These are phyloP conservation scores for Catharus minimus DNA, from an alignment of 2,113 vertebrate species.

Conservation along the genomic window DNA sequence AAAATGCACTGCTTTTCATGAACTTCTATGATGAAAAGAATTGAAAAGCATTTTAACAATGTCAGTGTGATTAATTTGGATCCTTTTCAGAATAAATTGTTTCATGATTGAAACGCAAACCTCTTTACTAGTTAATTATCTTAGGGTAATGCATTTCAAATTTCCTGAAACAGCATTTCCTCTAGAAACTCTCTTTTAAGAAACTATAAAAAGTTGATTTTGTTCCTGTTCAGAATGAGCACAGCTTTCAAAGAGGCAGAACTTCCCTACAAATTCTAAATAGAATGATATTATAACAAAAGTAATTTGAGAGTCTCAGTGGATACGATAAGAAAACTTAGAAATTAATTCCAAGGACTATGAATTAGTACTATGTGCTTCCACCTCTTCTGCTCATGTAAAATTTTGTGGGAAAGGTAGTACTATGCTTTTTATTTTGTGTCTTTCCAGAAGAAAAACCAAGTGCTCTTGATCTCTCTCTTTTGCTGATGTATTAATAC, in stretches of 20 bases:
- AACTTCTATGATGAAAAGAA: not conserved
- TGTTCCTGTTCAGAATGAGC: not conserved
- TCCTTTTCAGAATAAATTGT: not conserved
- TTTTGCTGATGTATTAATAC: not conserved
- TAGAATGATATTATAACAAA: not conserved
- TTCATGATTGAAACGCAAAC: constrained; percentile 1
- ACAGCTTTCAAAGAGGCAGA: not conserved
- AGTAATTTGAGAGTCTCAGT: not conserved
- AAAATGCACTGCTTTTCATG: not conserved
- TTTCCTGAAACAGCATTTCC: not conserved
- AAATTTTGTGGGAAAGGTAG: not conserved
- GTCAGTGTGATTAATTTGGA: not conserved
- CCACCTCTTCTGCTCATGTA: not conserved
- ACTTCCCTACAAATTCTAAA: not conserved
- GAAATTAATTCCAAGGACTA: not conserved
- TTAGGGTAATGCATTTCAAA: not conserved
- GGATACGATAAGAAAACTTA: not conserved
- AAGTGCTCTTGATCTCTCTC: not conserved
- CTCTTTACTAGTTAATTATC: constrained; percentile 11
- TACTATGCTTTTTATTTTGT: not conserved
- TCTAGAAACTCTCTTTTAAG: not conserved
- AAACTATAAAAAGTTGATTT: not conserved
- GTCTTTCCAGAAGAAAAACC: not conserved
- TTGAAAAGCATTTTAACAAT: constrained; percentile 3
- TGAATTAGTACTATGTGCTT: not conserved